Conservation (phyloP, 2,888 invertebrate species). For the Gastrophysa polygoni region DNA sequence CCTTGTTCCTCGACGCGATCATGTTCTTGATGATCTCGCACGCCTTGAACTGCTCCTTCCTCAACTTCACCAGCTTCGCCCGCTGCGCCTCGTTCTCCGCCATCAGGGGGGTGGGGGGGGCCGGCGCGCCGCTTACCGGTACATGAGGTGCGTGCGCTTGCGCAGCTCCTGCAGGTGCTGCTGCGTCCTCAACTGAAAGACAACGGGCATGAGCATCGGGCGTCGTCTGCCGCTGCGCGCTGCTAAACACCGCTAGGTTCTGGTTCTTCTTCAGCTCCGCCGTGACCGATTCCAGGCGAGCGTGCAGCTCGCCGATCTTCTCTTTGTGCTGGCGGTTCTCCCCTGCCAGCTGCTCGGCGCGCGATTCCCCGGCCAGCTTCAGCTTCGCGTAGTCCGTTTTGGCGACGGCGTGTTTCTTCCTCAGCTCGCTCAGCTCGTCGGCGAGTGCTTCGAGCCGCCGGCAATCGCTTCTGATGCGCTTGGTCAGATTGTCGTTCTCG, state of each 20-base stretch:
- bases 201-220: conserved; percentile 51
- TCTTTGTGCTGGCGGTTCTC: conserved; percentile 51
- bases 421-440: conserved; percentile 35
- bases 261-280: conserved; percentile 52
- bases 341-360: conserved; percentile 58
- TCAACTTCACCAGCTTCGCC: conserved; percentile 50
- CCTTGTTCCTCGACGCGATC: conserved; percentile 50
- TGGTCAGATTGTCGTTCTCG: conserved; percentile 36
- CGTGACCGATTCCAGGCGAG: conserved; percentile 49
- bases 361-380: conserved; percentile 56
- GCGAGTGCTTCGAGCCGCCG: conserved; percentile 39
- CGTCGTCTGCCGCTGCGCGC: too few species aligned
- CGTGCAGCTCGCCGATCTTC: conserved; percentile 49
- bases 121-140: conserved; percentile 35
- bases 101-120: conserved; percentile 32
- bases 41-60: conserved; percentile 56
- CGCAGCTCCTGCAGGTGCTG: conserved; percentile 52
- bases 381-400: conserved; percentile 36
- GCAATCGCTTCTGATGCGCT: conserved; percentile 37
- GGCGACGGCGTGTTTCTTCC: conserved; percentile 34
- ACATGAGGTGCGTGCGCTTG: conserved; percentile 46
- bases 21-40: conserved; percentile 56
- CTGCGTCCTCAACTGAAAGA: conserved; percentile 55
- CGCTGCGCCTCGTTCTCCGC: conserved; percentile 40
- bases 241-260: conserved; percentile 50